Evolutionary conservation across 2,113 vertebrate species (phyloP).

Genomic region (Solenodon paradoxus): DNA sequence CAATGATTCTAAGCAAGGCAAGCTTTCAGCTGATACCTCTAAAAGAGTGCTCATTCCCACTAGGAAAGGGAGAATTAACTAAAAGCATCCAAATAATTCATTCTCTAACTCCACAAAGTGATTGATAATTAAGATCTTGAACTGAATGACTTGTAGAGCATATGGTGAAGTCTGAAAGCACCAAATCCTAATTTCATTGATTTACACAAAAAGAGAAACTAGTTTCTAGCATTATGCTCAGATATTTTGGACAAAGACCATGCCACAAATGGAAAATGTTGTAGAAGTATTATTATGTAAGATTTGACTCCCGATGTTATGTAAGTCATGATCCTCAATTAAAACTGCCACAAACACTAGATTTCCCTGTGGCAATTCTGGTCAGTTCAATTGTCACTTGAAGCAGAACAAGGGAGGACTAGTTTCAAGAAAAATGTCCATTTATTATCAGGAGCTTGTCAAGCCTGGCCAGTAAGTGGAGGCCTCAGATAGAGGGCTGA

Average conservation of each 20-base stretch:
- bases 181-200: background rate
- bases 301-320: background rate
- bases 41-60: background rate
- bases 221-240: background rate
- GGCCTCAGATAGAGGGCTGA: background rate
- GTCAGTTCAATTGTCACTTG: background rate
- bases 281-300: background rate
- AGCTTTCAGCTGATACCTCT: background rate
- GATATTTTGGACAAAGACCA: background rate
- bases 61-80: background rate
- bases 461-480: background rate
- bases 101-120: background rate
- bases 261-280: background rate
- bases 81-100: background rate
- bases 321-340: background rate
- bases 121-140: background rate
- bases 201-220: background rate
- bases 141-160: background rate
- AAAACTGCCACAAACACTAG: background rate
- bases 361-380: background rate
- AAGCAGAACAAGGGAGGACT: rapidly evolving
- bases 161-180: rapidly evolving
- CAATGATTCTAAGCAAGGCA: background rate
- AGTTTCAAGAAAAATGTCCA: background rate
- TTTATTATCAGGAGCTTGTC: background rate